These are phyloP conservation scores for Istiophorus platypterus DNA, from an alignment of 2,113 vertebrate species.

Conservation along the genomic window DNA sequence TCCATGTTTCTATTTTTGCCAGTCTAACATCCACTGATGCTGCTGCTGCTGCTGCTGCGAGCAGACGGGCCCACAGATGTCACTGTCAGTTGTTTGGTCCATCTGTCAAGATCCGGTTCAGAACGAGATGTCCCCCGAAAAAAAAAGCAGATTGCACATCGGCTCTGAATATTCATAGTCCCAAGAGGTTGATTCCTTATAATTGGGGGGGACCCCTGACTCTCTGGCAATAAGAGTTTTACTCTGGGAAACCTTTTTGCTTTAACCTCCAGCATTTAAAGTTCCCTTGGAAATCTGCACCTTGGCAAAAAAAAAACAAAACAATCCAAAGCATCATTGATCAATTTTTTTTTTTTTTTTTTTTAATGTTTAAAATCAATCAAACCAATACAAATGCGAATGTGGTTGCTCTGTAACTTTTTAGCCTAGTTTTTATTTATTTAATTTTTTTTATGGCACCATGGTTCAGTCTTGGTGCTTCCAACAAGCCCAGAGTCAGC, in stretches of 20 bases:
- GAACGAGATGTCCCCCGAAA: slow-evolving; percentile 28
- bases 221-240: background rate
- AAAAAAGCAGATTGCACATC: slow-evolving; percentile 53
- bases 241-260: too few species aligned
- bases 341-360: too few species aligned
- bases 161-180: slow-evolving; percentile 59
- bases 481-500: too few species aligned
- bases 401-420: too few species aligned
- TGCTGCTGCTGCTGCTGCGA: slow-evolving; percentile 40
- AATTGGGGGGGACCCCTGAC: slow-evolving; percentile 8
- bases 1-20: slow-evolving; percentile 33
- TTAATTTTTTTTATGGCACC: too few species aligned
- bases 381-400: background rate
- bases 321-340: too few species aligned
- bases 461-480: too few species aligned
- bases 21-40: slow-evolving; percentile 28
- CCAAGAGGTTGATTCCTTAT: slow-evolving; percentile 22
- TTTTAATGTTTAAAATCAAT: background rate
- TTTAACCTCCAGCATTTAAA: too few species aligned
- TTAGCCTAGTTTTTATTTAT: too few species aligned
- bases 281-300: too few species aligned
- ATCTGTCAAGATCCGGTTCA: slow-evolving; percentile 52
- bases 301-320: too few species aligned
- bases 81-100: slow-evolving; percentile 54
- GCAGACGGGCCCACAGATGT: slow-evolving; percentile 61